Base-by-base conservation (phyloP, 2,888 invertebrate species). In the Diadegma fenestrale region DNA sequence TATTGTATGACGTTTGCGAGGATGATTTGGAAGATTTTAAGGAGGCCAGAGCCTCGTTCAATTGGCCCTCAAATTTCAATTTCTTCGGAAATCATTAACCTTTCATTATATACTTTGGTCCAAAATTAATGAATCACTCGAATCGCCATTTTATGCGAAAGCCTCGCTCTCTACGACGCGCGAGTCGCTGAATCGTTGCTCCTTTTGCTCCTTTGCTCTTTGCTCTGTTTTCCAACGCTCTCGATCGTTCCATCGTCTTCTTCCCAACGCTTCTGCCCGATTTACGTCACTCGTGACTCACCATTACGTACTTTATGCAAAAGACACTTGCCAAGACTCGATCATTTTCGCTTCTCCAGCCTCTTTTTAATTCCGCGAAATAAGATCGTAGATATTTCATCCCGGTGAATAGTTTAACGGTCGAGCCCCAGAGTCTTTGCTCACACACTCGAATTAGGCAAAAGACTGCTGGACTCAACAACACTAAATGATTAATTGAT, bases 241-340 rank as follows among this genome's bases (percentile, higher is more conserved):
- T n/a, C 75, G 75, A 76, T 85, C 75, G 72, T 69, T 82, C 72
- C 43, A 51, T 81, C 66, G 80, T 69, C 73, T 80, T 17, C 71
- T 45, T 19, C 22, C 30, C 30, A 22, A 64, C 22, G 48, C n/a
- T 63, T 64, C 58, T 61, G 43, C 45, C 26, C 75, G 85, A 82
- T 85, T 85, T 82, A 85, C 85, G 85, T 80, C 83, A 84, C 69
- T 75, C 69, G 81, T 88, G 88, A 89, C 86, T 89, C 88, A 88
- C 84, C 85, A 86, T 89, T 88, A 86, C 85, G 81, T 77, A 80
- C 72, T 68, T 45, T 51, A 48, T 71, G 76, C 82, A 75, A 66
- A 48, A 75, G 45, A 41, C n/a, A 64, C 73, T 26, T 63, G 51
- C 37, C 17, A 41, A n/a, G 14, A 26, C 41, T 41, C 63, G 19